phyloP scores from a whole-genome alignment of 92 coral and sea anemone genomes.

The Micromussa lordhowensis region DNA sequence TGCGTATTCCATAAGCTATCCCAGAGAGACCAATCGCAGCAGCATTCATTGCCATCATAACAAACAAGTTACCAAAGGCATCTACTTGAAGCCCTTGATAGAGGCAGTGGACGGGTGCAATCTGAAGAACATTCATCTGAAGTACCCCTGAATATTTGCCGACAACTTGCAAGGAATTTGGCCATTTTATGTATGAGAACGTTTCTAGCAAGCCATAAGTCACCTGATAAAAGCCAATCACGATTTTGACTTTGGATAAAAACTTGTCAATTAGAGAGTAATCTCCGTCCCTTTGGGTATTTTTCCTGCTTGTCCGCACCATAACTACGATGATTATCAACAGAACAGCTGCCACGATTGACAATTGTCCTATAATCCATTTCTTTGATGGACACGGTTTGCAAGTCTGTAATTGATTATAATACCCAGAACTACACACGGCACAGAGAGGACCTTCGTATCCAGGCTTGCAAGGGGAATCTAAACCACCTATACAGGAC shows the following conservation, averaged over 20 bases:
- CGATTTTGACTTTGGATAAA: neutral
- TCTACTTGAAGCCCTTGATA: neutral
- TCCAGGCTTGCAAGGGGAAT: neutral
- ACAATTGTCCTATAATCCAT: neutral
- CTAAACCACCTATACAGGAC: neutral
- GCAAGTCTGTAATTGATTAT: neutral
- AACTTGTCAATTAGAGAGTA: neutral
- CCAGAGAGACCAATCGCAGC: neutral
- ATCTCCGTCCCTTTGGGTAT: neutral
- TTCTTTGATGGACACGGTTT: neutral
- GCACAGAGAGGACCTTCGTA: neutral
- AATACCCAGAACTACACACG: neutral
- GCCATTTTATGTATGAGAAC: neutral
- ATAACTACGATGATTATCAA: neutral
- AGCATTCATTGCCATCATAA: neutral
- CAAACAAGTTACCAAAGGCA: neutral
- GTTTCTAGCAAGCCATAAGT: neutral
- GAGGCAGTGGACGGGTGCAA: neutral
- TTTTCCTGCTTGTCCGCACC: neutral
- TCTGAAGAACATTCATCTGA: neutral
- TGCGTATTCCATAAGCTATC: neutral
- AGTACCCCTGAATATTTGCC: neutral
- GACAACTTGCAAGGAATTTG: neutral
- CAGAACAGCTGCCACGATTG: neutral
- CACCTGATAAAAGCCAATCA: neutral